Evolutionary conservation across 2,888 invertebrate genomes (phyloP).

Genomic region (Epirrhoe alternata): DNA sequence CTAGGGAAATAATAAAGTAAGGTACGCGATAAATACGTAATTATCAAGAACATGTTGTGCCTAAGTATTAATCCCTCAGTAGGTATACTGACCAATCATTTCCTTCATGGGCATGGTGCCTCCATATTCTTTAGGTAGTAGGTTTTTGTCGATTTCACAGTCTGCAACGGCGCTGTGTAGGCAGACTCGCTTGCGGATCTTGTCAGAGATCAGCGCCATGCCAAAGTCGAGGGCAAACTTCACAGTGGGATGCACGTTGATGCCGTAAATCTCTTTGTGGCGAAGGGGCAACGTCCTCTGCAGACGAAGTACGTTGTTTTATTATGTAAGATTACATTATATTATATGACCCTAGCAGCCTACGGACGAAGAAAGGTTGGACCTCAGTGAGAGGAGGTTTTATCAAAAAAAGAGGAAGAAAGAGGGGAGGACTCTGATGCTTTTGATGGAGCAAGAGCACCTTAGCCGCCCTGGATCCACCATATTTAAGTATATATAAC

Average conservation of each 20-base stretch:
- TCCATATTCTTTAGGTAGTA: conserved; percentile 93
- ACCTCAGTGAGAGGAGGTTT: no score
- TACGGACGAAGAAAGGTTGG: no score
- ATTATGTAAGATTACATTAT: no score
- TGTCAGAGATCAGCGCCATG: conserved; percentile 90
- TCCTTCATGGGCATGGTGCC: conserved; percentile 92
- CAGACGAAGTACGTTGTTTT: not conserved
- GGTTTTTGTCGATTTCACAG: conserved; percentile 85
- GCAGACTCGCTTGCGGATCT: conserved; percentile 89
- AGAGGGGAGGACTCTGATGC: no score
- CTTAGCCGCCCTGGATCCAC: no score
- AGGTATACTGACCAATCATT: conserved; percentile 88
- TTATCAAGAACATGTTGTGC: no score
- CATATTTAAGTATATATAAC: no score
- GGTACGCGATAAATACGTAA: no score
- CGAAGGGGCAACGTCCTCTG: conserved; percentile 91
- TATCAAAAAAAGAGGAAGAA: no score
- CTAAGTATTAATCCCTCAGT: not conserved
- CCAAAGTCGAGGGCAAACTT: conserved; percentile 92
- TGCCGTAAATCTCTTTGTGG: conserved; percentile 91
- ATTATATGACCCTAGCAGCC: no score
- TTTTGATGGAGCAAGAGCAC: no score
- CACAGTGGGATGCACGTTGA: conserved; percentile 90
- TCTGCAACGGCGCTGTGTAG: conserved; percentile 87
- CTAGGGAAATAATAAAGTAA: no score